These are phyloP conservation scores for Eulithis prunata DNA, from an alignment of 2,888 invertebrate species.

Conservation along the genomic window DNA sequence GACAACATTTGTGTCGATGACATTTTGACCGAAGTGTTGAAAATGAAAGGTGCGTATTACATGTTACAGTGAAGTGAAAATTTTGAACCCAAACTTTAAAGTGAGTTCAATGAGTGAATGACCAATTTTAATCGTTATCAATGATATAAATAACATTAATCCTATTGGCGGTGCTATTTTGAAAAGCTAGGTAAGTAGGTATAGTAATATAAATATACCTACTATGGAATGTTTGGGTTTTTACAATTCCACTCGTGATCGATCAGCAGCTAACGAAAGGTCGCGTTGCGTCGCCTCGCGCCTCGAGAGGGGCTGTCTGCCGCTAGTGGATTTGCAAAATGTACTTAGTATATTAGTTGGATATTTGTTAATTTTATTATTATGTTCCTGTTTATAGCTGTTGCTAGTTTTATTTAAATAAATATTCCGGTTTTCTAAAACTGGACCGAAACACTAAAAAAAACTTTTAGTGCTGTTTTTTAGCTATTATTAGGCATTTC, in stretches of 20 bases:
- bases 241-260: slow-evolving; percentile 61
- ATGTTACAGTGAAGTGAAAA: slow-evolving; percentile 8
- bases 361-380: slow-evolving; percentile 72
- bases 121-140: slow-evolving; percentile 59
- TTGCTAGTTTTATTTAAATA: slow-evolving; percentile 41
- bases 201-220: slow-evolving; percentile 31
- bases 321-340: slow-evolving; percentile 54
- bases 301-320: background rate
- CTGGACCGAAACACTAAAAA: background rate
- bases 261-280: slow-evolving; percentile 3
- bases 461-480: slow-evolving; percentile 34
- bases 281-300: too few relatives aligned
- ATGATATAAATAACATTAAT: slow-evolving; percentile 54
- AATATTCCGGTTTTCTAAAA: too few relatives aligned
- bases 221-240: slow-evolving; percentile 61
- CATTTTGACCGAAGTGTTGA: background rate
- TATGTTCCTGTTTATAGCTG: slow-evolving; percentile 68
- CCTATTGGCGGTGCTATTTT: slow-evolving; percentile 80
- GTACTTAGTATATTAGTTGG: slow-evolving; percentile 63
- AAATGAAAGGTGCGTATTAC: background rate
- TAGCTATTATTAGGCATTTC: background rate
- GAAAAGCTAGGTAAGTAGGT: slow-evolving; percentile 51
- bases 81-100: background rate
- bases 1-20: too few relatives aligned
- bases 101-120: slow-evolving; percentile 35